Base-by-base conservation (phyloP, 2,888 invertebrate genomes). In the Synanthedon myopaeformis region DNA sequence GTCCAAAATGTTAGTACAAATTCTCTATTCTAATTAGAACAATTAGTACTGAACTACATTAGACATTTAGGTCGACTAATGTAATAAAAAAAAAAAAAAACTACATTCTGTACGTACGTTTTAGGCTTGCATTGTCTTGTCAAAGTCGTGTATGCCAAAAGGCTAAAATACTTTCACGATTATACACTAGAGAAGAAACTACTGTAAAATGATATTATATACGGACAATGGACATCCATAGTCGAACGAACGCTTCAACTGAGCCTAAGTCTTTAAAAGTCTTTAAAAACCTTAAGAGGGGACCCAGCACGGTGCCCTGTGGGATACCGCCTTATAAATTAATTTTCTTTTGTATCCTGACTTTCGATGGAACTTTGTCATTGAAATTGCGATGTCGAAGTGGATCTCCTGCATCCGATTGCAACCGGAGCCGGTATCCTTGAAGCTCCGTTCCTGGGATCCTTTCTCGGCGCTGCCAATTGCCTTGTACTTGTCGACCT, bases 401-500 rank as follows among this genome's bases (percentile, higher is more conserved):
- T 83, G 0, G 87, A 87, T 56, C 87, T 67, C 56, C 84, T 67
- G 76, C 85, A 85, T 42, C 84, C 86, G 28, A 86, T 64, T 1
- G 85, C 63, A 1, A 87, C 85, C 0, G 87, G 87, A 2, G 87
- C 87, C 5, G 87, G 87, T 71, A 87, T 87, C 65, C 84, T 73
- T 0, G 86, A 86, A 2, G 79, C 61, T 0, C 85, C 85, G 56
- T 75, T 80, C 64, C 82, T 74, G 50, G 76, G 80, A 56, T 85
- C 87, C 65, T 86, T 86, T 59, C 87, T 78, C 1, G 87, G 87
- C 23, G 85, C 80, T 41, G 86, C 82, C 59, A 88, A 59, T 61
- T 88, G 87, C 56, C 86, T 74, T 4, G 87, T 90, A 56, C 90
- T 90, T 49, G 88, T 89, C 13, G 90, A 90, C 53, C 90, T 77